Evolutionary conservation across 2,888 invertebrate genomes (phyloP), one percentile per base, ranked within the genome.

Genomic region (Cyclophora albipunctata): DNA sequence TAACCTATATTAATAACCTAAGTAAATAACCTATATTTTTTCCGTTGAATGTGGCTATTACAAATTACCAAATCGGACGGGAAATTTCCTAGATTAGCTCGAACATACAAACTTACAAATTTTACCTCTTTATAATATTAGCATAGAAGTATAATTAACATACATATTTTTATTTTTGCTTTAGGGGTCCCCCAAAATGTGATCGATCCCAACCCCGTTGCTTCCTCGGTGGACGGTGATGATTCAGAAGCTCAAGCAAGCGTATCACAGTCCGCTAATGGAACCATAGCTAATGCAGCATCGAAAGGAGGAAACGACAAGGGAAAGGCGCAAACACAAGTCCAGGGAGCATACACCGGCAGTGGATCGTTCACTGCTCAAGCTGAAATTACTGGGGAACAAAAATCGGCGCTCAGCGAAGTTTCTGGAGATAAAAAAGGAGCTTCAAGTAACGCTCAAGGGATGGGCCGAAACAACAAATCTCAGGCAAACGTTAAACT

Each of bases 321-420:
- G 54, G 95, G 94, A 5, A 92, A 92, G 3, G 93, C 96, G 0
- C 94, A 95, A 77, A 94, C 96, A 0, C 94, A 95, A 81, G 95
- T 96, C 0, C 93, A 93, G 48, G 96, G 96, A 34, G 92, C 93
- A 0, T 95, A 96, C 67, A 91, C 92, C 0, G 93, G 94, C 2
- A 90, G 91, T 34, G 95, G 95, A 7, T 92, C 94, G 0, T 96
- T 96, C 71, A 93, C 94, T 57, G 96, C 96, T 5, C 94, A 93
- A 71, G 95, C 95, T 4, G 94, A 94, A 78, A 94, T 94, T 7
- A 92, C 92, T 42, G 95, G 95, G 53, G 91, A 90, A 35, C 92
- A 92, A 62, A 91, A 93, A 71, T 93, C 93, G 45, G 94, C 94
- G 2, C 92, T 92, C 68, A 89, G 89, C 61, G 91, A 93, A 84